phyloP scores from a whole-genome alignment of 2,113 vertebrate species.

The Ameiurus melas region DNA sequence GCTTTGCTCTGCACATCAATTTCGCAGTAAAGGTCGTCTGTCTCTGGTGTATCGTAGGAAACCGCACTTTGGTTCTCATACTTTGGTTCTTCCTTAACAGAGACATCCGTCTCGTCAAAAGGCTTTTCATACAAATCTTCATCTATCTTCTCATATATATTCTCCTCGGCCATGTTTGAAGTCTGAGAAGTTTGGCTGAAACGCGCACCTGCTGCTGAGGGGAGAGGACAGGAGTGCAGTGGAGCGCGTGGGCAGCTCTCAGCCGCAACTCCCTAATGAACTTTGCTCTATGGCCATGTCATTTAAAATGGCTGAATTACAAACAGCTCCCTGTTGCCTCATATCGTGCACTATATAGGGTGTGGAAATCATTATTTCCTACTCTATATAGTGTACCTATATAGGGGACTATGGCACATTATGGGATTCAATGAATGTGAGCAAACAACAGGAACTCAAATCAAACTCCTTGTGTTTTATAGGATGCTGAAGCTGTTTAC shows the following conservation, averaged over 20 bases:
- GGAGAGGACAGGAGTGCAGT: constrained; percentile 1
- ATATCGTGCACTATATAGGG: not conserved
- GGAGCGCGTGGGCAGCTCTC: constrained; percentile 52
- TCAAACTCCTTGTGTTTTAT: not conserved
- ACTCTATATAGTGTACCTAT: not conserved
- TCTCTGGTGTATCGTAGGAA: not conserved
- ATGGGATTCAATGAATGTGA: not conserved
- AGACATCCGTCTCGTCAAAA: not conserved
- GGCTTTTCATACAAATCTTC: constrained; percentile 21
- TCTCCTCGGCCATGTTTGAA: constrained; percentile 59
- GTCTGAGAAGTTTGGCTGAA: not conserved
- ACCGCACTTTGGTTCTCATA: constrained; percentile 44
- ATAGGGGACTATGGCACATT: not conserved
- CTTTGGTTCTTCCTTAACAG: constrained; percentile 22
- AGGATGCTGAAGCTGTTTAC: not conserved
- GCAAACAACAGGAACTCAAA: not conserved
- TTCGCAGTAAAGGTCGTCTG: constrained; percentile 54
- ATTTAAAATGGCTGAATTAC: constrained; percentile 20
- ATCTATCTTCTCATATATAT: constrained; percentile 46
- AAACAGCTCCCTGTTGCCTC: not conserved
- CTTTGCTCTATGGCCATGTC: constrained; percentile 68
- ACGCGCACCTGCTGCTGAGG: constrained; percentile 48
- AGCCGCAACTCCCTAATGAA: constrained; percentile 64
- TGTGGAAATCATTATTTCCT: not conserved
- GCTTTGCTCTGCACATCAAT: constrained; percentile 49